phyloP scores from a whole-genome alignment of 1,140 invertebrate species.

The Pristionchus pacificus region DNA sequence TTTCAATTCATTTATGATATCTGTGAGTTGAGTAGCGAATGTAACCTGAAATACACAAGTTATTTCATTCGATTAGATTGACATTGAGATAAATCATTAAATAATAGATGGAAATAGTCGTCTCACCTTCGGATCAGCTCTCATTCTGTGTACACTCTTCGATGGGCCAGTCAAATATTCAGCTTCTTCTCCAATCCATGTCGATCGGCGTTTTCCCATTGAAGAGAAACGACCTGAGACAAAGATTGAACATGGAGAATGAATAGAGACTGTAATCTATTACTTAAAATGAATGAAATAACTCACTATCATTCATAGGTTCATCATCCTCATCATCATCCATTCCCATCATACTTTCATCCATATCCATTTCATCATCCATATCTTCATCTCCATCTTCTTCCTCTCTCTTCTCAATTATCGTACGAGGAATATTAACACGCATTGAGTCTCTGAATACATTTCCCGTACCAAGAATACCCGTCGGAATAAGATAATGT shows the following conservation, averaged over 20 bases:
- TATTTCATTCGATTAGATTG: not conserved
- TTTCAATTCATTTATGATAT: conserved; percentile 87
- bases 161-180: conserved; percentile 64
- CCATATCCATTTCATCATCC: conserved; percentile 72
- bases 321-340: conserved; percentile 11
- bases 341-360: conserved; percentile 64
- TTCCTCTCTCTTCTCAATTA: conserved; percentile 12
- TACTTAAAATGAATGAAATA: not conserved
- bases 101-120: no score
- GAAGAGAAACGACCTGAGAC: conserved; percentile 16
- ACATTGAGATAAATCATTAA: no score
- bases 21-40: conserved; percentile 83
- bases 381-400: conserved; percentile 36
- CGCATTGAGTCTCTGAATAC: conserved; percentile 5
- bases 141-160: conserved; percentile 77
- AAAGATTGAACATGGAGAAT: no score
- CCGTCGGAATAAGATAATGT: not conserved
- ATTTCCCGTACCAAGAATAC: no score
- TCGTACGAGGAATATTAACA: not conserved
- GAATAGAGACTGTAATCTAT: no score
- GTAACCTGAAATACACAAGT: conserved; percentile 55
- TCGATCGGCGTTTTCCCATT: not conserved
- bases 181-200: conserved; percentile 63
- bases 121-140: conserved; percentile 89
- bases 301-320: not conserved